Percentiles rank a stretch among this genome's conserved stretches.
phyloP scores from a whole-genome alignment of 2,888 invertebrate genomes.

The Cerceris ruficornis region DNA sequence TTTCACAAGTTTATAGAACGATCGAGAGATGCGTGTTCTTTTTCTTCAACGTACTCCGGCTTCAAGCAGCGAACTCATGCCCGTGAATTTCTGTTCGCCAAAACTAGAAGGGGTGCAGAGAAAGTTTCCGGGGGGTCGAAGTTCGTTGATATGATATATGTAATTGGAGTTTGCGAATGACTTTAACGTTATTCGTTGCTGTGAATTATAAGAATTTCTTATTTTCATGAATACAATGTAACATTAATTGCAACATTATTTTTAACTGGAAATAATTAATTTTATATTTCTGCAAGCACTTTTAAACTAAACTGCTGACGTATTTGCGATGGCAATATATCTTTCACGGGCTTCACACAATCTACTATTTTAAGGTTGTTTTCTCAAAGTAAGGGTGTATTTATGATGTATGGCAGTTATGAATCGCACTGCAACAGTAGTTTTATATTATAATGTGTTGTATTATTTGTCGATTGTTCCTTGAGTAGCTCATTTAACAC shows the following conservation, averaged over 20 bases:
- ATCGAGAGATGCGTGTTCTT: slow-evolving; percentile 16
- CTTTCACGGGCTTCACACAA: too few relatives aligned
- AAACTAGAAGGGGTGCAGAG: slow-evolving; percentile 12
- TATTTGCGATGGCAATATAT: too few relatives aligned
- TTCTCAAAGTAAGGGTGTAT: too few relatives aligned
- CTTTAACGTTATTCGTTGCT: neutral
- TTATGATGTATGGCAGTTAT: too few relatives aligned
- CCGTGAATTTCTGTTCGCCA: slow-evolving; percentile 16
- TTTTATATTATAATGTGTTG: too few relatives aligned
- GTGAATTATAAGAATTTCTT: neutral
- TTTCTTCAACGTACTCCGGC: slow-evolving; percentile 5
- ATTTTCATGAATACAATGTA: neutral
- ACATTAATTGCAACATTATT: neutral
- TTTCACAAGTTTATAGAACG: slow-evolving; percentile 13
- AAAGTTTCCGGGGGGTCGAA: slow-evolving; percentile 11
- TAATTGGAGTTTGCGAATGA: neutral
- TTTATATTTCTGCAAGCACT: too few relatives aligned
- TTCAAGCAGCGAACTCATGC: slow-evolving; percentile 13
- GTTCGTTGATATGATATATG: slow-evolving; percentile 6
- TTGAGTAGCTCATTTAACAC: too few relatives aligned
- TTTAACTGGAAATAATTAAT: too few relatives aligned
- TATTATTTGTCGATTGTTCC: too few relatives aligned
- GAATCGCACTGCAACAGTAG: too few relatives aligned
- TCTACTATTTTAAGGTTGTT: too few relatives aligned
- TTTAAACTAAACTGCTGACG: too few relatives aligned